Conservation (phyloP, 2,888 invertebrate species). For the Amiota mariae region DNA sequence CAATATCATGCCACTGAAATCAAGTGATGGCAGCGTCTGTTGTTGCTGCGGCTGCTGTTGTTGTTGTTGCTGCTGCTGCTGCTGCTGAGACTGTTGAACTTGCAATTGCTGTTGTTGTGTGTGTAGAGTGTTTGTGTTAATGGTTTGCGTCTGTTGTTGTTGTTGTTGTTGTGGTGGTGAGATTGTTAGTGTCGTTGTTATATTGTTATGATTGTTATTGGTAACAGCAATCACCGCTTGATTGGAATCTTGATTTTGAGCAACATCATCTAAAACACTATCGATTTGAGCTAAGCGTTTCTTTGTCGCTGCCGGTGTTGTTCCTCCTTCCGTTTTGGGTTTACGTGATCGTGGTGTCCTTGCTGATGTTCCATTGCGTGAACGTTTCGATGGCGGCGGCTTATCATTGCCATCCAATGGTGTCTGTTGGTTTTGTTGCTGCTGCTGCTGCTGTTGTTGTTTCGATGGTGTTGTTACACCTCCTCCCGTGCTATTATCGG, state of each 20-base stretch:
- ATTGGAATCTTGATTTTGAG: constrained; percentile 59
- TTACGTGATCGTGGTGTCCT: constrained; percentile 64
- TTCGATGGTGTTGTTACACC: constrained; percentile 51
- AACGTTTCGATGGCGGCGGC: constrained; percentile 53
- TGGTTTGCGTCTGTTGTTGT: constrained; percentile 46
- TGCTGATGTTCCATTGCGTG: constrained; percentile 44
- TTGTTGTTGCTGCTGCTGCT: constrained; percentile 30
- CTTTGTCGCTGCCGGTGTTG: constrained; percentile 55
- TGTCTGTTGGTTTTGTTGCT: constrained; percentile 38
- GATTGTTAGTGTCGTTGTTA: constrained; percentile 41
- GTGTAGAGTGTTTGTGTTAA: constrained; percentile 45
- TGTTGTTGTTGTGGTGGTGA: constrained; percentile 49
- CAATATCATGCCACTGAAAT: constrained; percentile 71
- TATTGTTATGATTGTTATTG: constrained; percentile 20
- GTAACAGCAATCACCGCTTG: constrained; percentile 38
- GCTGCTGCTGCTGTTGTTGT: constrained; percentile 40
- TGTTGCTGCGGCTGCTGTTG: constrained; percentile 40
- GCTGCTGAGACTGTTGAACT: constrained; percentile 30
- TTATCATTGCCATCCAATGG: constrained; percentile 37
- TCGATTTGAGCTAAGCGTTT: constrained; percentile 69
- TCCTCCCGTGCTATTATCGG: constrained; percentile 44
- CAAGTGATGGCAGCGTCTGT: constrained; percentile 68
- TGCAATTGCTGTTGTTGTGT: constrained; percentile 23
- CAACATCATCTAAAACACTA: constrained; percentile 67
- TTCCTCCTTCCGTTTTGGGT: constrained; percentile 48